A percentile compares a stretch with the other conserved stretches of the same genome.
These are phyloP conservation scores for Sterna hirundo DNA, from an alignment of 2,113 vertebrate genomes.

Conservation along the genomic window DNA sequence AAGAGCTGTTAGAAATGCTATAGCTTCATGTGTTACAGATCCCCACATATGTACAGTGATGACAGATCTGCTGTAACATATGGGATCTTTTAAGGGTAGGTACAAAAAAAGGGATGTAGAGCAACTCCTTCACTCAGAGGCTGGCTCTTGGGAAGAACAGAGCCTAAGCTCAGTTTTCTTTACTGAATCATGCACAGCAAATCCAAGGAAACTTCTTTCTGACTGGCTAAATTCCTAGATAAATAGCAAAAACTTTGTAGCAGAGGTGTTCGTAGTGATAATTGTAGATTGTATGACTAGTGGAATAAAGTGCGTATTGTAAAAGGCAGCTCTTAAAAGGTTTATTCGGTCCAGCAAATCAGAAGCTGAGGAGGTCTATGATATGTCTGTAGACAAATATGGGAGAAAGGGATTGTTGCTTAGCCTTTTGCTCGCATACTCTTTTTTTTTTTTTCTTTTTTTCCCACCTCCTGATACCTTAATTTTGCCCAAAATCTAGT, in stretches of 20 bases:
- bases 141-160: not conserved
- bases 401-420: not conserved
- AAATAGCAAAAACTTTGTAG: not conserved
- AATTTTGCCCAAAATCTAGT: not conserved
- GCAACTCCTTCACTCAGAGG: not conserved
- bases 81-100: conserved; percentile 50
- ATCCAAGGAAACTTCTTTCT: not conserved
- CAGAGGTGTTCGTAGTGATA: not conserved
- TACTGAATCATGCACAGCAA: not conserved
- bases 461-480: not conserved
- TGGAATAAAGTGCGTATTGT: not conserved
- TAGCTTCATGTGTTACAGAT: conserved; percentile 49
- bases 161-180: not conserved
- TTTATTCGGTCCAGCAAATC: not conserved
- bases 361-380: not conserved
- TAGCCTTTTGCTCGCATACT: not conserved
- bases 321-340: not conserved
- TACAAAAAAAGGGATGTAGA: conserved; percentile 11
- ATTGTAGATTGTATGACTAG: not conserved
- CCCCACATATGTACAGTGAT: conserved; percentile 59
- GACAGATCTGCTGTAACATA: conserved; percentile 60
- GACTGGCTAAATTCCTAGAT: not conserved
- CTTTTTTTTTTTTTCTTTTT: not conserved
- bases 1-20: conserved; percentile 63
- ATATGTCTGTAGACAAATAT: not conserved